Base-by-base conservation (phyloP, 2,888 invertebrate genomes). In the Sesamia inferens region DNA sequence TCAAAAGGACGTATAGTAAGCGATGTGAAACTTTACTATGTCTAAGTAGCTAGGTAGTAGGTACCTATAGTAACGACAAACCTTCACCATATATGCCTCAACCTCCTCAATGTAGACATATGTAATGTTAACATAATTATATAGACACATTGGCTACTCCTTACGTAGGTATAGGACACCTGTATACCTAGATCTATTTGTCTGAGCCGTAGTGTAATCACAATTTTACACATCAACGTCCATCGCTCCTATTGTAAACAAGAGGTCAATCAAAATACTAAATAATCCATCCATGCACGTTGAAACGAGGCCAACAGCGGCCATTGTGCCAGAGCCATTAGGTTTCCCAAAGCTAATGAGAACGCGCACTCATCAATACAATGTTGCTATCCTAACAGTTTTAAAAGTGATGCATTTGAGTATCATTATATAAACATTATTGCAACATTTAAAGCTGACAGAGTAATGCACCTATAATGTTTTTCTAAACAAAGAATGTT, bases 251-350 rank as follows among this genome's bases (percentile, higher is more conserved):
- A 79, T 47, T 68, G 55, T 83, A 57, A 48, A 71, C 16, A 61
- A 71, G 47, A 71, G 47, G 16, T 59, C 57, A 67, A 72, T 76
- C 65, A 67, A 71, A 71, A 51, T 72, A 69, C 55, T 62, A 44
- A 61, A 54, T 65, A 62, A 76, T 80, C 61, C 68, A 57, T 76
- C 59, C 14, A 64, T 79, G 71, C 11, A 79, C 22, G 66, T 59
- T 58, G 62, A 69, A 83, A 67, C 7, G 71, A 65, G 80, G 81
- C 71, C 83, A 71, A 55, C 79, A 51, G 68, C 68, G 62, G 68
- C 68, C 83, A 81, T 79, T 83, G 71, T 79, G 42, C 71, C 19
- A 63, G 55, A 79, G 55, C 66, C 76, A 81, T 83, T 83, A 75
- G 58, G 55, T 69, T 71, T 75, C 71, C 1, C 75, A 66, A 59